Base-by-base conservation (phyloP, 2,113 vertebrate species). In the Epinephelus moara region DNA sequence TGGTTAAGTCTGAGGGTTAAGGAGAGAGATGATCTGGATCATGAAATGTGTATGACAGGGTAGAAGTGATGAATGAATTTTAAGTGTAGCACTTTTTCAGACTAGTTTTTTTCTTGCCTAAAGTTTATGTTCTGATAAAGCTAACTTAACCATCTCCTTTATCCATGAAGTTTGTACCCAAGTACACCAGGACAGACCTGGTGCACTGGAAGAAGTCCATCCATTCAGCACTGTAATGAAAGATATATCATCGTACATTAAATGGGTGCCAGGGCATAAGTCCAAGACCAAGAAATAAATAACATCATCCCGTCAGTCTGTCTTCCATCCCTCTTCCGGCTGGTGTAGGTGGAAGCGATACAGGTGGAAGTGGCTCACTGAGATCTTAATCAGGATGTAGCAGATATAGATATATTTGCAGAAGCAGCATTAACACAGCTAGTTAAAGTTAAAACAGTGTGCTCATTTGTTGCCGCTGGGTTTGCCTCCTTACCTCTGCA, bases 1-100 rank as follows among this genome's bases (percentile, higher is more conserved):
- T 53, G 74, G 78, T 80, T 80, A 71, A 68, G 70, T 76, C 57
- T 62, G 53, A 78, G 53, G 75, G 77, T 81, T 70, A 42, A 84
- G 75, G 61, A 61, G 55, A 66, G 60, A 86, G 80, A 81, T 87
- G 78, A 90, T 88, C 79, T 79, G 87, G 75, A 88, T 87, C 72
- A 64, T 27, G 30, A 75, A 64, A 85, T 55, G 47, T 77, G 56
- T 62, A 14, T 10, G 71, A 62, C 77, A 70, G 45, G 18, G 21
- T 21, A 50, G 42, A 80, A 25, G 10, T 37, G 47, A 63, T 75
- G 30, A 85, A 82, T 74, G 21, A 30, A 70, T 85, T 82, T 78
- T 18, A 85, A 74, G 50, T 78, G 64, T 23, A 61, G 17, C 40
- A 61, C 27, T 70, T 75, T 66, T 66, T 52, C 18, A 37, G 18